These are phyloP conservation scores for Zaprionus inermis DNA, from an alignment of 1,140 invertebrate species.

Conservation along the genomic window DNA sequence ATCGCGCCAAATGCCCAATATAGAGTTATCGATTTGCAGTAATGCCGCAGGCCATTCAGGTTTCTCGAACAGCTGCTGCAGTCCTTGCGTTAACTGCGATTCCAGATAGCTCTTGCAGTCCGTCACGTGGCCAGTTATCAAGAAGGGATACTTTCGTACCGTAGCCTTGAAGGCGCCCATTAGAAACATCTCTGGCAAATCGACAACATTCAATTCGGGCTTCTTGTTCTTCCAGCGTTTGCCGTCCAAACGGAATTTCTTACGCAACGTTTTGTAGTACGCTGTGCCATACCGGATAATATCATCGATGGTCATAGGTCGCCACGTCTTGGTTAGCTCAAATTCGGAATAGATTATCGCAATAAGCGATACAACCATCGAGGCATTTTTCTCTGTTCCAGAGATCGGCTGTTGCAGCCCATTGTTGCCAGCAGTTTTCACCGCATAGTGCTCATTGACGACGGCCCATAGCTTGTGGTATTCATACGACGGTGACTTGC, in stretches of 20 bases:
- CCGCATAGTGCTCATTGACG: conserved; percentile 75
- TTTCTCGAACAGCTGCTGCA: conserved; percentile 80
- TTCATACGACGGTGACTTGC: conserved; percentile 6
- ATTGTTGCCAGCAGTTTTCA: conserved; percentile 64
- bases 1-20: conserved; percentile 84
- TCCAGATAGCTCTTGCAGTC: conserved; percentile 70
- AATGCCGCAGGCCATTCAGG: conserved; percentile 82
- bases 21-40: conserved; percentile 83
- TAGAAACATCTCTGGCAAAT: conserved; percentile 76
- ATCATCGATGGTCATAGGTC: conserved; percentile 67
- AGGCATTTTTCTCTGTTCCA: conserved; percentile 69
- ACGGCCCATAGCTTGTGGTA: conserved; percentile 71
- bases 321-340: conserved; percentile 67
- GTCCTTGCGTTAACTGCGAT: conserved; percentile 74
- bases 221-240: conserved; percentile 77
- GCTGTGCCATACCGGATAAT: conserved; percentile 70
- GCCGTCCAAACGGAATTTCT: conserved; percentile 70
- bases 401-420: conserved; percentile 75
- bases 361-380: conserved; percentile 69
- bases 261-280: conserved; percentile 72
- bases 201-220: conserved; percentile 73
- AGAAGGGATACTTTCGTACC: conserved; percentile 68
- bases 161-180: conserved; percentile 79
- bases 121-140: conserved; percentile 73
- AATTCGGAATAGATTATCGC: conserved; percentile 75